Base-by-base conservation (phyloP, 2,113 vertebrate species). In the Manacus vitellinus region DNA sequence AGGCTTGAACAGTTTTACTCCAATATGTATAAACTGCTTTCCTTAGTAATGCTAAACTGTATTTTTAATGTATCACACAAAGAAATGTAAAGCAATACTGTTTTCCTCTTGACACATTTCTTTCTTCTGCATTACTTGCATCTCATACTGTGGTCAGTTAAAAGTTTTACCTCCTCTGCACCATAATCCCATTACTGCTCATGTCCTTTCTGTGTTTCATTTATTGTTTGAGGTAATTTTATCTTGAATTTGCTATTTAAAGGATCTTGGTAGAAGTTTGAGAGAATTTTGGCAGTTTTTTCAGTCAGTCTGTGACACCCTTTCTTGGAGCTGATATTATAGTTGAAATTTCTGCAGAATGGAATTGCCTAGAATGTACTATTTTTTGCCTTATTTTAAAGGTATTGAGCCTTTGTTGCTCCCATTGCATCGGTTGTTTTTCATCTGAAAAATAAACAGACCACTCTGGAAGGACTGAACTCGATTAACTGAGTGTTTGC, bases 341-440 rank as follows among this genome's bases (percentile, higher is more conserved):
- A 35, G 35, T 52, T 92, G 33, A 71, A 54, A 94, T 89, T 77
- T 84, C 73, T 77, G 23, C 61, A 33, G 14, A 81, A 46, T 58
- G 78, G 78, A 93, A 75, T 70, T 77, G 27, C 56, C 39, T 70
- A 16, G 70, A 80, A 84, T 41, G 77, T 72, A 30, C 21, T 75
- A 3, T 9, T 49, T 43, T 93, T 93, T 71, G 67, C 66, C 62
- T 93, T 91, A 63, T 90, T 92, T 94, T 90, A 76, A 93, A 95
- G 56, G 74, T 66, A 27, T 52, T 33, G 70, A 65, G 71, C 25
- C n/a, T 89, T 67, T 79, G 62, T 89, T 82, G 66, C 62, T 92
- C 22, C 27, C 71, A 46, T 72, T 52, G 62, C 71, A 49, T 89
- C 44, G 9, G 14, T 47, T 9, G 8, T 33, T 79, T 94, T 92